Conservation (phyloP, 2,797 vertebrate genomes). For the Esox masquinongy region DNA sequence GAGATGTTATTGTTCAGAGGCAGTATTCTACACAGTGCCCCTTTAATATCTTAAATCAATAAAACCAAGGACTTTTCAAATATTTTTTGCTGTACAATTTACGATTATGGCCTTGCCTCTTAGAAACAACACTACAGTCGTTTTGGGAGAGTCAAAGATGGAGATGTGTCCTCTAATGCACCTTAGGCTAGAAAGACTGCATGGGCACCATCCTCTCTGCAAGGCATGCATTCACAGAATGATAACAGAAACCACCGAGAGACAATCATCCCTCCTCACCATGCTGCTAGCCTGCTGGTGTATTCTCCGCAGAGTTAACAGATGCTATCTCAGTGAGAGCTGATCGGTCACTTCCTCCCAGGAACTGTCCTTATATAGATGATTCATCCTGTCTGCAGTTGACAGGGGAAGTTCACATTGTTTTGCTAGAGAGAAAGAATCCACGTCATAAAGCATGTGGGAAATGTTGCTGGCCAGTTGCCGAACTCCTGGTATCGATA, state of each 20-base stretch:
- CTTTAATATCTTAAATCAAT: too few species aligned
- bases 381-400: background rate
- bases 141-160: too few species aligned
- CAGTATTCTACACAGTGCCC: too few species aligned
- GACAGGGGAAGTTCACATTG: background rate
- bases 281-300: background rate
- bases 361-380: background rate
- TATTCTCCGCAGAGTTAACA: background rate
- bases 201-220: background rate
- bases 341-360: background rate
- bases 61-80: too few species aligned
- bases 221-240: background rate
- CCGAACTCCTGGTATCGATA: too few species aligned
- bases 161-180: too few species aligned
- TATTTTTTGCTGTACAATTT: too few species aligned
- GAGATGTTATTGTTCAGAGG: too few species aligned
- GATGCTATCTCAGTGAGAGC: background rate
- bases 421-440: background rate
- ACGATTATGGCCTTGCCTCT: too few species aligned
- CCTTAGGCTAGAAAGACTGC: background rate
- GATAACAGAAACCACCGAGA: conserved; percentile 1
- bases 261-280: background rate
- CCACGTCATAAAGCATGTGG: background rate
- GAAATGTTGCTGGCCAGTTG: background rate
- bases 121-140: too few species aligned